Conservation (phyloP, 2,797 vertebrate genomes). For the Enteromius anoplus region DNA sequence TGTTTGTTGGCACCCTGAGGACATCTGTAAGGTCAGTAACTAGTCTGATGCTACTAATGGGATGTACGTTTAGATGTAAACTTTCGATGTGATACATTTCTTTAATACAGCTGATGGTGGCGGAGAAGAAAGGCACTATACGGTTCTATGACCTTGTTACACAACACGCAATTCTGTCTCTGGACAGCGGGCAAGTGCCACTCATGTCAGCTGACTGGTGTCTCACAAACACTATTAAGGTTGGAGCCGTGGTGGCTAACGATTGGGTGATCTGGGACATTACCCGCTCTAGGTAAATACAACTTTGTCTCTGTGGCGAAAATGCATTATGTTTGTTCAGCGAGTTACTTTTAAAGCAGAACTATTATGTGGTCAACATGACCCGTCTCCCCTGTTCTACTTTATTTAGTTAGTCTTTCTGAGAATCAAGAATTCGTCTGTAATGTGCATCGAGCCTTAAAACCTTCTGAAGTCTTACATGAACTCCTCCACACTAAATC, state of each 20-base stretch:
- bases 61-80: background rate
- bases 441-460: background rate
- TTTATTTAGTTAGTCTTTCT: slow-evolving; percentile 7
- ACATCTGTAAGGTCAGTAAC: slow-evolving; percentile 85
- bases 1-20: slow-evolving; percentile 97
- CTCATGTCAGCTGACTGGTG: slow-evolving; percentile 98
- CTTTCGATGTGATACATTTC: background rate
- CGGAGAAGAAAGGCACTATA: slow-evolving; percentile 93
- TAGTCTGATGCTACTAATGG: background rate
- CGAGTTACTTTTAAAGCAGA: background rate
- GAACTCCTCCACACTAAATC: slow-evolving; percentile 20
- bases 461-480: slow-evolving; percentile 7
- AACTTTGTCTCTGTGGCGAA: background rate
- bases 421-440: background rate
- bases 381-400: background rate
- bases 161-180: slow-evolving; percentile 93
- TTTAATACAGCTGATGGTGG: slow-evolving; percentile 89
- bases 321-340: background rate
- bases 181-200: slow-evolving; percentile 88
- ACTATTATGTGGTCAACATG: background rate
- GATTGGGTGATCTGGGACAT: slow-evolving; percentile 98
- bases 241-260: slow-evolving; percentile 91
- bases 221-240: slow-evolving; percentile 91
- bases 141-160: slow-evolving; percentile 93
- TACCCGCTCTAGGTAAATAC: slow-evolving; percentile 87